Evolutionary conservation across 2,113 vertebrate genomes (phyloP).

Genomic region (Oreocharis arfaki): DNA sequence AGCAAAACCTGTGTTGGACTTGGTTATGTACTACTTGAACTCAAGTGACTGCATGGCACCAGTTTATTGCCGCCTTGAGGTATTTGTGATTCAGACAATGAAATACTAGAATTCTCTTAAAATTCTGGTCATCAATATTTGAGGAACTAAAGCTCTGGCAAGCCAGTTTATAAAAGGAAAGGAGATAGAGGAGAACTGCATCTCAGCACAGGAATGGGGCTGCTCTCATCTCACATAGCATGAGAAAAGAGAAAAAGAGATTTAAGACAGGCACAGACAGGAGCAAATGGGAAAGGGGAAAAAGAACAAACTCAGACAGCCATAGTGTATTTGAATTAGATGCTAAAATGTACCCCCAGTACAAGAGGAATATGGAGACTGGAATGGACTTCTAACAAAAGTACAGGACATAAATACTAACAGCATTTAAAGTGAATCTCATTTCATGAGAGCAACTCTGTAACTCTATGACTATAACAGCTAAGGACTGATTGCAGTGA

Average conservation of each 20-base stretch:
- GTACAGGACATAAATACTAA: background rate
- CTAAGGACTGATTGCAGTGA: background rate
- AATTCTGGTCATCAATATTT: background rate
- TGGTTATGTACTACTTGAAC: background rate
- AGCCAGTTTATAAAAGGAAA: background rate
- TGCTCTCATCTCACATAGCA: background rate
- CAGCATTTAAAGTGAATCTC: background rate
- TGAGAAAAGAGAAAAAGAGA: background rate
- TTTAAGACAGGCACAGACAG: background rate
- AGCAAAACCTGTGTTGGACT: background rate
- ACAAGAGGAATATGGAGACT: background rate
- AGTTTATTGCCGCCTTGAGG: background rate
- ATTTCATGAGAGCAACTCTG: background rate
- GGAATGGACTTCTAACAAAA: background rate
- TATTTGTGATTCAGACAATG: background rate
- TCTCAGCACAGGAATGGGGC: background rate
- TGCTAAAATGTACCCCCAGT: background rate
- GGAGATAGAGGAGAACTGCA: background rate
- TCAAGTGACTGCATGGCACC: background rate
- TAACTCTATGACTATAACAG: background rate
- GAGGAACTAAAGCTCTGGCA: background rate
- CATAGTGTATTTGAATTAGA: background rate
- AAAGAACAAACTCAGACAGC: background rate
- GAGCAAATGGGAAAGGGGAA: background rate
- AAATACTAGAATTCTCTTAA: background rate